These are phyloP conservation scores for Arge pagana DNA, from an alignment of 2,888 invertebrate genomes.

Conservation along the genomic window DNA sequence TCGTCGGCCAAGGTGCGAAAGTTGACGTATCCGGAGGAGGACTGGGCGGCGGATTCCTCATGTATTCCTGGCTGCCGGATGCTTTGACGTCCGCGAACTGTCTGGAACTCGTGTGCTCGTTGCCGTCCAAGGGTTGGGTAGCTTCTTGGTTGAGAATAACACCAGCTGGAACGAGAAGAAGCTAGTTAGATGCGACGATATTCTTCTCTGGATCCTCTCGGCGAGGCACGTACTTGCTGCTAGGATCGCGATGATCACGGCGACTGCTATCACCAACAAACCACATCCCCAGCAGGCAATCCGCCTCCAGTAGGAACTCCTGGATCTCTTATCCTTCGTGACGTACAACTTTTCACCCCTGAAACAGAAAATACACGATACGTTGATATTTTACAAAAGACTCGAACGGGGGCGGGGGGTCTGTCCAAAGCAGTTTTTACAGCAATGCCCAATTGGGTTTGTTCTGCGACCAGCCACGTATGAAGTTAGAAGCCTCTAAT, in stretches of 20 bases:
- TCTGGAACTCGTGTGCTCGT: slow-evolving; percentile 57
- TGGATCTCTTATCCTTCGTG: slow-evolving; percentile 77
- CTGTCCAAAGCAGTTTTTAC: slow-evolving; percentile 49
- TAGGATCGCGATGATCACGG: slow-evolving; percentile 72
- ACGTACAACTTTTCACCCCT: slow-evolving; percentile 84
- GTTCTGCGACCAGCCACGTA: slow-evolving; percentile 42
- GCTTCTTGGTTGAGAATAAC: slow-evolving; percentile 70
- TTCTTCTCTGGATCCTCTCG: no score
- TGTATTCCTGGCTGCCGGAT: slow-evolving; percentile 55
- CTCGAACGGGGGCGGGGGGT: slow-evolving; percentile 1
- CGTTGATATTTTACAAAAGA: neutral
- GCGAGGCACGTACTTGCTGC: slow-evolving; percentile 75
- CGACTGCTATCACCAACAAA: slow-evolving; percentile 67
- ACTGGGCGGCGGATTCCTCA: slow-evolving; percentile 52
- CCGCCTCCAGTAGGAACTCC: slow-evolving; percentile 67
- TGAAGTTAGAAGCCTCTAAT: slow-evolving; percentile 47
- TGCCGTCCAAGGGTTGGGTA: slow-evolving; percentile 55
- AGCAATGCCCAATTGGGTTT: no score
- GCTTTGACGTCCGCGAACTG: slow-evolving; percentile 65
- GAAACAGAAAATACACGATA: slow-evolving; percentile 60
- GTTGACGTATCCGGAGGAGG: slow-evolving; percentile 51
- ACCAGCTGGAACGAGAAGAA: slow-evolving; percentile 64
- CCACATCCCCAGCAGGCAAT: slow-evolving; percentile 73
- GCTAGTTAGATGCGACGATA: slow-evolving; percentile 1
- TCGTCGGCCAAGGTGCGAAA: slow-evolving; percentile 51